Evolutionary conservation across 2,888 invertebrate species (phyloP).

Genomic region (Venusia cambrica): DNA sequence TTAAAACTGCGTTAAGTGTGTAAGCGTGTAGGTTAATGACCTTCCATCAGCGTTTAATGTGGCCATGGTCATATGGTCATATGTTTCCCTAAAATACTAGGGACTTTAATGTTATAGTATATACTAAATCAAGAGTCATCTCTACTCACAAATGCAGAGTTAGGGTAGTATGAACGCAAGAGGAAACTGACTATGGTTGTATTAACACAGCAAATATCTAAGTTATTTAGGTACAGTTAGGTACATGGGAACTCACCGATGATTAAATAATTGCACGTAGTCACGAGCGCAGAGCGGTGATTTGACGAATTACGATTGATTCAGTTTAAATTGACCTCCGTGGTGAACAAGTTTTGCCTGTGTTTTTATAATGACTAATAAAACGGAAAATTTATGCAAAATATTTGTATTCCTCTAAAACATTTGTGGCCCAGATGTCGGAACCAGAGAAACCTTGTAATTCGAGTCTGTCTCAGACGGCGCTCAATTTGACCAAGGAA

Average conservation of each 20-base stretch:
- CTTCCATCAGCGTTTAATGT: no score
- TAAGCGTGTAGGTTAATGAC: no score
- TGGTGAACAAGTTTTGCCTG: conserved; percentile 3
- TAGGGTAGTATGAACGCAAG: conserved; percentile 4
- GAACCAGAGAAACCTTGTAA: conserved; percentile 9
- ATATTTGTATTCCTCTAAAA: background rate
- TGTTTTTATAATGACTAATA: background rate
- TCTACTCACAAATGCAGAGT: background rate
- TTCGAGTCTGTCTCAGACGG: conserved; percentile 1
- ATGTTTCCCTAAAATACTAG: background rate
- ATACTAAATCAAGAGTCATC: no score
- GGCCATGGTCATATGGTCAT: background rate
- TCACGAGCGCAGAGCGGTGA: conserved; percentile 11
- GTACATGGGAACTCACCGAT: conserved; percentile 25
- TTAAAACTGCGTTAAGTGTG: no score
- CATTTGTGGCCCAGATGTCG: conserved; percentile 4
- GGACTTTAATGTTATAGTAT: no score
- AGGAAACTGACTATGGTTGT: conserved; percentile 9
- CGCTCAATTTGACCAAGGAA: conserved; percentile 4
- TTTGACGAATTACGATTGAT: conserved; percentile 11
- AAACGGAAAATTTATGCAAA: background rate
- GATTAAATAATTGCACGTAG: conserved; percentile 27
- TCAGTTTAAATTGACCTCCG: conserved; percentile 11
- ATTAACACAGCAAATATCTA: conserved; percentile 21
- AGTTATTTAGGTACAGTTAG: conserved; percentile 18